Evolutionary conservation across 92 coral and sea anemone species (phyloP).

Genomic region (Porites divaricata): DNA sequence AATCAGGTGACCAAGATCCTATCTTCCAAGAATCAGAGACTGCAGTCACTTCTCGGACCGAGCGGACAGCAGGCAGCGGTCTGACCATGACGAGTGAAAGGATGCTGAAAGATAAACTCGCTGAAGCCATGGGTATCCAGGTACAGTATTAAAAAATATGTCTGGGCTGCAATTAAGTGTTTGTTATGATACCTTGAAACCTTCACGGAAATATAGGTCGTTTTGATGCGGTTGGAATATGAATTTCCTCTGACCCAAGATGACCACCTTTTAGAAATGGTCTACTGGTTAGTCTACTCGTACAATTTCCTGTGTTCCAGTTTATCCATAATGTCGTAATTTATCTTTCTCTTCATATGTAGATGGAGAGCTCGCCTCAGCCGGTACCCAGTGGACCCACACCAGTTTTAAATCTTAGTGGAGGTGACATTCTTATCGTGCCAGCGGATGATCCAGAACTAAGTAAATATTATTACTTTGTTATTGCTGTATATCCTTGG

Average conservation of each 20-base stretch:
- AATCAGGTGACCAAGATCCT: slow-evolving; percentile 44
- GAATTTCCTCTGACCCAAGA: too few relatives aligned
- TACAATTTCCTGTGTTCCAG: neutral
- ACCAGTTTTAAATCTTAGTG: slow-evolving; percentile 67
- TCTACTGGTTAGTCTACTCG: too few relatives aligned
- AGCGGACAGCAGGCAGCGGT: slow-evolving; percentile 62
- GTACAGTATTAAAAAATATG: slow-evolving; percentile 22
- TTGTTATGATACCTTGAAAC: too few relatives aligned
- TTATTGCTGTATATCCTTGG: too few relatives aligned
- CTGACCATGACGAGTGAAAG: slow-evolving; percentile 58
- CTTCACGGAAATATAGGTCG: too few relatives aligned
- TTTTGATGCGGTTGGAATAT: too few relatives aligned
- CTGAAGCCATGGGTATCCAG: slow-evolving; percentile 81
- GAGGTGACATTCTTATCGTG: slow-evolving; percentile 70
- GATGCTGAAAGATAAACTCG: slow-evolving; percentile 63
- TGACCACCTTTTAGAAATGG: too few relatives aligned
- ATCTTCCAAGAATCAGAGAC: slow-evolving; percentile 48
- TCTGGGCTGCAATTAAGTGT: neutral
- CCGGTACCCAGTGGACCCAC: slow-evolving; percentile 52
- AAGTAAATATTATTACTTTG: slow-evolving; percentile 45
- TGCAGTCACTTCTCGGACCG: slow-evolving; percentile 66
- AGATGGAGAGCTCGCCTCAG: slow-evolving; percentile 67
- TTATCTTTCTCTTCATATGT: neutral
- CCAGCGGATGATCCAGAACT: slow-evolving; percentile 86
- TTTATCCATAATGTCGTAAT: neutral